A percentile compares a stretch with the other conserved stretches of the same genome.
phyloP scores from a whole-genome alignment of 2,113 vertebrate genomes.

The Zootoca vivipara region DNA sequence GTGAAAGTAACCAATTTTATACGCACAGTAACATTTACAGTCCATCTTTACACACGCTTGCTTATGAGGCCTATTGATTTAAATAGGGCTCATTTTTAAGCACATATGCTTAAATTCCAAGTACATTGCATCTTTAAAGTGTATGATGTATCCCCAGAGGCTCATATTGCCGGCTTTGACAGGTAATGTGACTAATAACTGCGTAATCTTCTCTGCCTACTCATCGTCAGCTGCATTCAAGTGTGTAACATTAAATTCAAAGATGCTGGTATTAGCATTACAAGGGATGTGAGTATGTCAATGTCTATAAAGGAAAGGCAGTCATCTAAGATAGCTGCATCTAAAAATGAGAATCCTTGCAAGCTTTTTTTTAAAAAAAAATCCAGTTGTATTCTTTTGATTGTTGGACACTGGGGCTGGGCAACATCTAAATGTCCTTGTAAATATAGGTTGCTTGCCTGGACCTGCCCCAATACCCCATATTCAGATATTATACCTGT shows the following conservation, averaged over 20 bases:
- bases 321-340: neutral
- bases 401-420: neutral
- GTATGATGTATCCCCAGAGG: slow-evolving; percentile 2
- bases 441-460: too few relatives aligned
- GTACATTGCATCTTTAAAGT: neutral
- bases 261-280: neutral
- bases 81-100: neutral
- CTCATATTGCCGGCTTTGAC: neutral
- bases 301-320: neutral
- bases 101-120: neutral
- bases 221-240: neutral
- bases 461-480: neutral
- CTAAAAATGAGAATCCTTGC: neutral
- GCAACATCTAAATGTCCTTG: neutral
- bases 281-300: neutral
- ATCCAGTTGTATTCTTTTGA: neutral
- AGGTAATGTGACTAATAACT: slow-evolving; percentile 26
- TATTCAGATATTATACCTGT: neutral
- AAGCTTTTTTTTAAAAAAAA: neutral
- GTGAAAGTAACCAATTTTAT: neutral
- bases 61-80: neutral
- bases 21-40: neutral
- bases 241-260: neutral
- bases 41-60: neutral
- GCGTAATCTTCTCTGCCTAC: slow-evolving; percentile 17